Conservation (phyloP, 1,140 invertebrate genomes). For the Cotesia vestalis region DNA sequence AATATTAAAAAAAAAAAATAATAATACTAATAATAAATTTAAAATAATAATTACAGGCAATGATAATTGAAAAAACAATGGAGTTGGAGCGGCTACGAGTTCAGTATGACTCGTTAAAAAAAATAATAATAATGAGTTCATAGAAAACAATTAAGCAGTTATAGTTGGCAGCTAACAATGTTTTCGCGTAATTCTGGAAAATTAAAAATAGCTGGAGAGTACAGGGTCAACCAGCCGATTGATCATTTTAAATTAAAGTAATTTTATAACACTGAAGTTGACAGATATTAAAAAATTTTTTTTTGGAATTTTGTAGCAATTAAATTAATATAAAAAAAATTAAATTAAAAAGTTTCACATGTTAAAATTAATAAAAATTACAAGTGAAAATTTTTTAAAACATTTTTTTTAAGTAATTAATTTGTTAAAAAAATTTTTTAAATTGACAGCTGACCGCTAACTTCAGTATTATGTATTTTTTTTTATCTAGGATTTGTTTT, state of each 20-base stretch:
- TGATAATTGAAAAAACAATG: slow-evolving; percentile 83
- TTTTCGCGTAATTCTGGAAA: slow-evolving; percentile 40
- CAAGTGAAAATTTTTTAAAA: too few relatives aligned
- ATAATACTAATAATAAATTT: slow-evolving; percentile 29
- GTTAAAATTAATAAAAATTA: too few relatives aligned
- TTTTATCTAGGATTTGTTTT: not conserved
- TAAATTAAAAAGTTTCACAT: too few relatives aligned
- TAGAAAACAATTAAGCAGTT: not conserved
- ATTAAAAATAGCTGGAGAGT: slow-evolving; percentile 60
- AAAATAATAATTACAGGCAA: slow-evolving; percentile 68
- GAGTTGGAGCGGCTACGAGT: slow-evolving; percentile 82
- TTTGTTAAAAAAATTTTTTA: too few relatives aligned
- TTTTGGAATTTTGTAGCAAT: too few relatives aligned
- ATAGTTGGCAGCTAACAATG: slow-evolving; percentile 24
- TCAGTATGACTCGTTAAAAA: slow-evolving; percentile 81
- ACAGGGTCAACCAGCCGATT: slow-evolving; percentile 64
- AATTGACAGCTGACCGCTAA: too few relatives aligned
- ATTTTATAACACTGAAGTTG: too few relatives aligned
- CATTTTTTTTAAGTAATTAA: too few relatives aligned
- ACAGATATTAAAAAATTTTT: too few relatives aligned
- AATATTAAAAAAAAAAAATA: too few relatives aligned
- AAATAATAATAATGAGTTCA: slow-evolving; percentile 61
- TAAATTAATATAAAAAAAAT: too few relatives aligned
- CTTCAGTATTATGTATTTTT: too few relatives aligned
- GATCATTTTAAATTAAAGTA: slow-evolving; percentile 65